These are phyloP conservation scores for Valencia hispanica DNA, from an alignment of 2,797 vertebrate species.

Conservation along the genomic window DNA sequence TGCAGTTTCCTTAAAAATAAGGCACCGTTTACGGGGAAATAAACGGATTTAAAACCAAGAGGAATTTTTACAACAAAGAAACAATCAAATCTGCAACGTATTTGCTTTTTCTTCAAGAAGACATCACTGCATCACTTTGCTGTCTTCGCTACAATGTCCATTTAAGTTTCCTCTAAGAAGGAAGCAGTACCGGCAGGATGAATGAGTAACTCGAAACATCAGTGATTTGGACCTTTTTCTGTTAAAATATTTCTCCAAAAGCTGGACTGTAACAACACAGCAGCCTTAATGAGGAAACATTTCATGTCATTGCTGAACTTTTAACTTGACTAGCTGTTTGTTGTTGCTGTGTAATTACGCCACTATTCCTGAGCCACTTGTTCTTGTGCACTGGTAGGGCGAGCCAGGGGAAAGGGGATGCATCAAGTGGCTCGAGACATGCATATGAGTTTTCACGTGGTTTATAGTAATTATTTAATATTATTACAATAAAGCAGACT, in stretches of 20 bases:
- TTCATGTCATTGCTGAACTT: background rate
- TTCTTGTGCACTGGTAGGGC: background rate
- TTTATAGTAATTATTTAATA: too few relatives aligned
- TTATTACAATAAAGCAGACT: background rate
- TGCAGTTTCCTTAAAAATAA: too few relatives aligned
- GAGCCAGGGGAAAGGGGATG: too few relatives aligned
- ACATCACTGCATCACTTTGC: background rate
- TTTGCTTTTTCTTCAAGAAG: background rate
- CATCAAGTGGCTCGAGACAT: too few relatives aligned
- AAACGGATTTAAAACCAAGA: background rate
- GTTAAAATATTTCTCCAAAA: conserved; percentile 26
- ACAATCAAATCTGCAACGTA: background rate
- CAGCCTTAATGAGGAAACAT: background rate
- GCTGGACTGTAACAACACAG: conserved; percentile 23
- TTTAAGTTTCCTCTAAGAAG: conserved; percentile 21
- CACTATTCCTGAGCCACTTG: background rate
- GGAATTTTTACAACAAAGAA: background rate
- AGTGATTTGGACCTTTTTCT: conserved; percentile 62
- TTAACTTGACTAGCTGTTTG: background rate
- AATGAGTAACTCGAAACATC: conserved; percentile 39
- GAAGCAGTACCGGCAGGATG: conserved; percentile 43
- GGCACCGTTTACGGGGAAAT: background rate
- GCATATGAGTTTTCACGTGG: background rate
- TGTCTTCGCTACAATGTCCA: background rate
- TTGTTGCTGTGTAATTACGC: conserved; percentile 22